A percentile compares a stretch with the other conserved stretches of the same genome.
Conservation (phyloP, 2,888 invertebrate species). For the Chaitophorus viminalis region DNA sequence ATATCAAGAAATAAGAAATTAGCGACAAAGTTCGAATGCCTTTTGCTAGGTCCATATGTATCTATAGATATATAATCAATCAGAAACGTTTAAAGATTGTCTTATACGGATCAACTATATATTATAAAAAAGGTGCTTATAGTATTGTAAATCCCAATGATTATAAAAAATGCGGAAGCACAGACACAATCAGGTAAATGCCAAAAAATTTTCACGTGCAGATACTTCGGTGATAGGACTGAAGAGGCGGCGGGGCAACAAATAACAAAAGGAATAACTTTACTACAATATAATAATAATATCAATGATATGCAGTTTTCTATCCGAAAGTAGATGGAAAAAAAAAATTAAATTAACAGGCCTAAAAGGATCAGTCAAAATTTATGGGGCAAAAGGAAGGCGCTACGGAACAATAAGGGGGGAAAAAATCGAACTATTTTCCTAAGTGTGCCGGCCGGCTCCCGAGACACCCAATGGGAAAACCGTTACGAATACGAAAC, state of each 20-base stretch:
- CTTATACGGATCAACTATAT: neutral
- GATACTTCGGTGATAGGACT: no score
- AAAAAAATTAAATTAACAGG: no score
- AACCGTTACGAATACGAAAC: constrained; percentile 57
- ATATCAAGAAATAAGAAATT: neutral
- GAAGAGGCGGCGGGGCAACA: no score
- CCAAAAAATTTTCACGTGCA: no score
- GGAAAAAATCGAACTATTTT: neutral
- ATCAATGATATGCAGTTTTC: no score
- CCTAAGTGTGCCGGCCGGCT: constrained; percentile 11
- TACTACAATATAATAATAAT: no score
- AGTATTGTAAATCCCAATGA: neutral
- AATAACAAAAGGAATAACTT: no score
- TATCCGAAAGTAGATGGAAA: no score
- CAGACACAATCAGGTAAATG: no score
- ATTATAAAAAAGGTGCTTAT: neutral
- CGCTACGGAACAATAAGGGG: no score
- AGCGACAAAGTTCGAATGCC: neutral
- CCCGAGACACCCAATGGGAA: constrained; percentile 27
- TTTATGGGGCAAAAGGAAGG: no score
- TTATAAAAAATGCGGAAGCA: neutral
- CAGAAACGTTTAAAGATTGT: neutral
- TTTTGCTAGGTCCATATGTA: neutral
- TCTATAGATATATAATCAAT: neutral
- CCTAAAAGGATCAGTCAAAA: no score